Base-by-base conservation (phyloP, 2,113 vertebrate genomes). In the Catharus bicknelli region DNA sequence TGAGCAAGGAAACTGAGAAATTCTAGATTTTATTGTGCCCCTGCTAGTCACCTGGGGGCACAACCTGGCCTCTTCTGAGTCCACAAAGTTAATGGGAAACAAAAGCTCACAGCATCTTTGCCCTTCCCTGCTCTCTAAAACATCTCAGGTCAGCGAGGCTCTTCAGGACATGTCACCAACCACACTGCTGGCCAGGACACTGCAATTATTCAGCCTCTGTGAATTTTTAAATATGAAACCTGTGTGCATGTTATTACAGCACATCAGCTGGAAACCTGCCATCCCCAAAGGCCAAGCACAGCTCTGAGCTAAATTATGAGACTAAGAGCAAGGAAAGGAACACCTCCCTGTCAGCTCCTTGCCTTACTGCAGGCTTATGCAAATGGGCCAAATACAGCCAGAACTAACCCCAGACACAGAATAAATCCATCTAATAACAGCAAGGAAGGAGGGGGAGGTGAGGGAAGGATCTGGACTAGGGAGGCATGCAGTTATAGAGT, bases 221-320 rank as follows among this genome's bases (percentile, higher is more conserved):
- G 93, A 95, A 87, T 97, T 96, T 97, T 97, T 96, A 96, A 97
- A 72, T 93, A 93, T 63, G 20, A 69, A 94, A 95, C 95, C 95
- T 58, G 51, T 51, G 83, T 76, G 85, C 81, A 90, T 97, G 83
- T 95, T 94, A 96, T 96, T 96, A 74, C 61, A 95, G 89, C 50
- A 51, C 90, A 79, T 90, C 94, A 95, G 81, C 79, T 96, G 97
- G 97, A 98, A 97, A 81, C 36, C 86, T 97, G 95, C 97, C 96
- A 96, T 85, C 79, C 66, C 76, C 93, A 97, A 96, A 94, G 96
- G 94, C 95, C 95, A 97, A 85, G 84, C 68, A 91, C 58, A 82
- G 90, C 89, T 87, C 92, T 11, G 16, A 83, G 92, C 83, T 96
- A 86, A 97, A 96, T 95, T 92, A 92, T 81, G 90, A 92, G 84